Conservation (phyloP, 2,888 invertebrate species). For the Agonopterix arenella region DNA sequence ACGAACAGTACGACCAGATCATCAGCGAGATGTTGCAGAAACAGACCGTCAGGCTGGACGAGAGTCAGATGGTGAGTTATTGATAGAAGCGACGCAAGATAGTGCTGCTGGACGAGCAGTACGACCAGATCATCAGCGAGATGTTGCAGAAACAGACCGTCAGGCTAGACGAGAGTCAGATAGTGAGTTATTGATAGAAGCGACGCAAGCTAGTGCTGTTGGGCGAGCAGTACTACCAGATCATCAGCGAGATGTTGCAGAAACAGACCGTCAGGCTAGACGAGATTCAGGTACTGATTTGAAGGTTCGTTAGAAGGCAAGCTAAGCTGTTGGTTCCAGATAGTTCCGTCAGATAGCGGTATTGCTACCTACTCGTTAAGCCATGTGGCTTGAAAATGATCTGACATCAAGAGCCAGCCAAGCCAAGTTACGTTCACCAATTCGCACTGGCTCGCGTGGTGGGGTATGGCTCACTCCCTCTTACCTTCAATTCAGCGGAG, state of each 20-base stretch:
- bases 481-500: too few species aligned
- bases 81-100: conserved; percentile 92
- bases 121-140: conserved; percentile 98
- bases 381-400: too few species aligned
- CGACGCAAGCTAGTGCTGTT: conserved; percentile 95
- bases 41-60: conserved; percentile 90
- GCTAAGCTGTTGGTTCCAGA: too few species aligned
- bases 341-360: too few species aligned
- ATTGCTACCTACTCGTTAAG: too few species aligned
- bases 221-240: conserved; percentile 99
- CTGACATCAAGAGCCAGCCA: too few species aligned
- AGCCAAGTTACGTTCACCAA: too few species aligned
- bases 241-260: conserved; percentile 99
- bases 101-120: conserved; percentile 97
- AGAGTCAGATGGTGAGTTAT: conserved; percentile 82
- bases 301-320: too few species aligned
- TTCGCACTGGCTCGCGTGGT: too few species aligned
- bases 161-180: conserved; percentile 87
- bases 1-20: conserved; percentile 99
- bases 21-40: conserved; percentile 99
- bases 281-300: too few species aligned
- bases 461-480: too few species aligned
- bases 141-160: conserved; percentile 98
- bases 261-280: conserved; percentile 94
- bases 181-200: conserved; percentile 79